These are phyloP conservation scores for Dipodomys stephensi DNA, from an alignment of 2,113 vertebrate species.

Conservation along the genomic window DNA sequence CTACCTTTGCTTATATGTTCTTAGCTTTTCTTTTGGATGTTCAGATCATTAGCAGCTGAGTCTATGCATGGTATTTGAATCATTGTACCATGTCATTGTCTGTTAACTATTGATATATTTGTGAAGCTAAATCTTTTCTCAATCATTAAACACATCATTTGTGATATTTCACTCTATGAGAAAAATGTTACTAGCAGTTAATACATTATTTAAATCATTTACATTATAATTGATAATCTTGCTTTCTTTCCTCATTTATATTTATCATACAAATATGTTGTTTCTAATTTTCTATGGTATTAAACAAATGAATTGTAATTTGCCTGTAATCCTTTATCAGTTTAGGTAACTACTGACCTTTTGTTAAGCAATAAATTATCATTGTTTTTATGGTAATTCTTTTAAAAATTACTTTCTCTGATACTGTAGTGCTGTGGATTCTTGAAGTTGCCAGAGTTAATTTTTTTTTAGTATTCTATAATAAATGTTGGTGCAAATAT, in stretches of 20 bases:
- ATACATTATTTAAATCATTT: not conserved
- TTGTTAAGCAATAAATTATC: not conserved
- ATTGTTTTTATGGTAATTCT: not conserved
- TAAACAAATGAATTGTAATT: slow-evolving; percentile 38
- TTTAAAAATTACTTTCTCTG: slow-evolving; percentile 1
- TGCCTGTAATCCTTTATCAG: not conserved
- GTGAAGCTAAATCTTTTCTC: slow-evolving; percentile 11
- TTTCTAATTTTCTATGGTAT: slow-evolving; percentile 4
- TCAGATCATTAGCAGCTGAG: not conserved
- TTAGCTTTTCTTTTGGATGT: not conserved
- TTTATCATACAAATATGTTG: not conserved
- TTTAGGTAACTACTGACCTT: not conserved
- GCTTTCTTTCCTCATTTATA: not conserved
- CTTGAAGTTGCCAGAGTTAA: slow-evolving; percentile 44
- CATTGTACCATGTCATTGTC: not conserved
- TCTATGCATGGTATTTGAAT: slow-evolving; percentile 20
- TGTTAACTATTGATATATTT: not conserved
- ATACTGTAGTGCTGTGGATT: not conserved
- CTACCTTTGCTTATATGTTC: not conserved
- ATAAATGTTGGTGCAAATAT: slow-evolving; percentile 33
- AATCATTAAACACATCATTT: not conserved
- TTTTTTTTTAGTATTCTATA: not conserved
- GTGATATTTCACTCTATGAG: slow-evolving; percentile 19
- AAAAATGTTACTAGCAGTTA: not conserved
- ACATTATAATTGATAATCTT: not conserved